Percentiles rank a stretch among this genome's conserved stretches.
Conservation (phyloP, 2,888 invertebrate genomes). For the Macaria liturata region DNA sequence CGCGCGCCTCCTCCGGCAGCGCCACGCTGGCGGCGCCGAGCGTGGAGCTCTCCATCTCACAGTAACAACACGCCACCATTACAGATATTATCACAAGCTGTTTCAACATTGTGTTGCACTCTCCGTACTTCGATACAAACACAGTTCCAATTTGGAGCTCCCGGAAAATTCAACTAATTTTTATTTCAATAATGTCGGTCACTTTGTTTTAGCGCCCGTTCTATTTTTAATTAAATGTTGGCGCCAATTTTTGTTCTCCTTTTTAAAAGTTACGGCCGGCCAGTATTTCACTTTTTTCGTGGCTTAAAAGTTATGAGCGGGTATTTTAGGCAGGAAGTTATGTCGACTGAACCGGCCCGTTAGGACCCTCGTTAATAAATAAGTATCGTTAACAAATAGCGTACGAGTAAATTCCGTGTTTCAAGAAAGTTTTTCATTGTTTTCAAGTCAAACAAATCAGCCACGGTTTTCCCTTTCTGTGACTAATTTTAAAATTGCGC, state of each 20-base stretch:
- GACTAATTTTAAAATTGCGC: slow-evolving; percentile 58
- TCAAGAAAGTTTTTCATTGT: slow-evolving; percentile 74
- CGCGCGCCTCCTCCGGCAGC: slow-evolving; percentile 60
- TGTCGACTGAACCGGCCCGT: slow-evolving; percentile 48
- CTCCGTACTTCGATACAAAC: neutral
- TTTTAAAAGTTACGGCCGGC: slow-evolving; percentile 19
- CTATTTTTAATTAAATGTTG: slow-evolving; percentile 17
- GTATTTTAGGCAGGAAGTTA: slow-evolving; percentile 15
- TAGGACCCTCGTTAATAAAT: slow-evolving; percentile 61
- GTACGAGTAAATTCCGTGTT: slow-evolving; percentile 58
- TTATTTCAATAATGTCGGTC: neutral
- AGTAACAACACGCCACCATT: slow-evolving; percentile 63
- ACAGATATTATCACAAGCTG: slow-evolving; percentile 48
- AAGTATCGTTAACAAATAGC: slow-evolving; percentile 50
- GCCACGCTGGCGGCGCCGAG: slow-evolving; percentile 38
- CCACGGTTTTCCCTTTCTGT: slow-evolving; percentile 63
- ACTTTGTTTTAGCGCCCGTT: neutral
- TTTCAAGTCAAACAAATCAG: slow-evolving; percentile 67
- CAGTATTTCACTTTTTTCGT: slow-evolving; percentile 12
- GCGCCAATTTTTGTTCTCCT: slow-evolving; percentile 20
- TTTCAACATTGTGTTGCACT: slow-evolving; percentile 51
- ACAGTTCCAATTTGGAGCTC: slow-evolving; percentile 3
- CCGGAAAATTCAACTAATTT: neutral
- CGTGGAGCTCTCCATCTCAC: slow-evolving; percentile 47
- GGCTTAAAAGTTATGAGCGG: slow-evolving; percentile 4